Base-by-base conservation (phyloP, 2,888 invertebrate genomes). In the Drosophila prolongata region DNA sequence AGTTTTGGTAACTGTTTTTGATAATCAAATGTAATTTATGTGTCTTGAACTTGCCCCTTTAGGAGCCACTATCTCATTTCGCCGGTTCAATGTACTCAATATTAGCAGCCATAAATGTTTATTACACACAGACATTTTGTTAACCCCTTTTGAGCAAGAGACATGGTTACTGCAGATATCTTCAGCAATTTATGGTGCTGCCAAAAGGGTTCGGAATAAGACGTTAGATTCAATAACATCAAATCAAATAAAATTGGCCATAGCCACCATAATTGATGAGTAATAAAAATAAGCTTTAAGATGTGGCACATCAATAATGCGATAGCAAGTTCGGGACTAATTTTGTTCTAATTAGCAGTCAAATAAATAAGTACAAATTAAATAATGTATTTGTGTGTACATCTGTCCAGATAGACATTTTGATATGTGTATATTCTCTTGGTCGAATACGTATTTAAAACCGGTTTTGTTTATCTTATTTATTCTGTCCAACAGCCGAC, bases 21-120 rank as follows among this genome's bases (percentile, higher is more conserved):
- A 79, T 79, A 79, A 79, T 79, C 77, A 77, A 78, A 79, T 64
- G 79, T 77, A 69, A 79, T 79, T 79, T 79, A 79, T 79, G 72
- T 67, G 75, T 57, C 65, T 62, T 64, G 71, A 78, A 78, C 71
- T 78, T 78, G 77, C 49, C 50, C 65, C 52, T 56, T 58, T 14
- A 47, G 37, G 8, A 38, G 16, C 37, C 44, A 47, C 24, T 49
- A 56, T 30, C 56, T 49, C 54, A 16, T 19, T 40, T 46, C 37
- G 55, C 38, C 68, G 35, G 66, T 66, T 66, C 66, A 66, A 66
- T 46, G 66, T 66, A 67, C 65, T 67, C 65, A 35, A 46, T 66
- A 66, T 66, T 66, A 66, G 65, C 65, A 46, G 40, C 54, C 67
- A 67, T 66, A 66, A 66, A 66, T 66, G 66, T 67, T 66, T 66